Evolutionary conservation across 2,888 invertebrate genomes (phyloP), one percentile per base, ranked within the genome.

Genomic region (Pristionchus arcanus): DNA sequence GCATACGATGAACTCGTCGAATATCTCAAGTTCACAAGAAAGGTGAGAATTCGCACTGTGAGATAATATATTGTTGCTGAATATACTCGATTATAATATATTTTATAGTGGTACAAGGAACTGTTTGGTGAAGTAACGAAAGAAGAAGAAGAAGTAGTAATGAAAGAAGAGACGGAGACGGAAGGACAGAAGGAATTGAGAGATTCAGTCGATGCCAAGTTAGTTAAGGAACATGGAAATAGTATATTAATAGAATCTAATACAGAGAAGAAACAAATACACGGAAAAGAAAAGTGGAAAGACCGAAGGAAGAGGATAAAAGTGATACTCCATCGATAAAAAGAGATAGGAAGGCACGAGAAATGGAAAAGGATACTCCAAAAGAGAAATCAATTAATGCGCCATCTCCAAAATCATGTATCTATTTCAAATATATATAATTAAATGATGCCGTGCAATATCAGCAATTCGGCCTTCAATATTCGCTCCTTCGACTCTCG

Each of bases 181-280:
- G 34, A 81, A 28, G n/a, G 11, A 37, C 74, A 42, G 53, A 53
- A 25, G 81, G 81, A 81, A 81, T 49, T n/a, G 81, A 81, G 28
- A 53, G 49, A 42, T n/a, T 2, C 81, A 4, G 15, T 28, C n/a
- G 13, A 15, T 49, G n/a, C 53, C 11, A 81, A 28, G 81, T 81
- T 37, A n/a, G n/a, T 21, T 34, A 5, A n/a, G 15, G 42, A 42
- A 42, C 21, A 37, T 77, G 25, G 9, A 49, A 11, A 42, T 49
- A 31, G 13, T 71, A 25, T n/a, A 49, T 49, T 53, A 11, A 81
- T 13, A 15, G 11, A 49, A 53, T 81, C 15, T 16, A 49, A 28
- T 81, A 5, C 28, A 81, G 81, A 28, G 49, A 81, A 16, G 81
- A 81, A 28, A 13, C 81, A 21, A 81, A 81, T 19, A 81, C 15